Conservation (phyloP, 2,888 invertebrate species). For the Drosophila kambysellisi region DNA sequence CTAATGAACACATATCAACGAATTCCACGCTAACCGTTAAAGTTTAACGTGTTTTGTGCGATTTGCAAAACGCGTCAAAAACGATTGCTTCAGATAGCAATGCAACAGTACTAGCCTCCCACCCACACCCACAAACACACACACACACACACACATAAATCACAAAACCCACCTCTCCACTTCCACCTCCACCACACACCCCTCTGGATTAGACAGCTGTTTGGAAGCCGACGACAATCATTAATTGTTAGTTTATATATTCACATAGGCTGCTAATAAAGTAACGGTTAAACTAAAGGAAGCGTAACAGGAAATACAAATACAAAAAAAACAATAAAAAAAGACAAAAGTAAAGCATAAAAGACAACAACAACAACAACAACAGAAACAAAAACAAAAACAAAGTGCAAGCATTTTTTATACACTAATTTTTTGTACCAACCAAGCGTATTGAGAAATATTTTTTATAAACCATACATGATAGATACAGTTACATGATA, state of each 20-base stretch:
- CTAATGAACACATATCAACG: conserved; percentile 71
- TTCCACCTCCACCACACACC: neutral
- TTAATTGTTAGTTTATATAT: conserved; percentile 15
- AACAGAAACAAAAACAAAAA: conserved; percentile 16
- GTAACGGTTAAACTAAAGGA: conserved; percentile 8
- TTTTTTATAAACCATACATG: conserved; percentile 33
- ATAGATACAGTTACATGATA: conserved; percentile 10
- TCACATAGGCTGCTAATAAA: conserved; percentile 17
- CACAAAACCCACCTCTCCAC: neutral
- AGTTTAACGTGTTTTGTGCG: conserved; percentile 55
- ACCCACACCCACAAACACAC: neutral
- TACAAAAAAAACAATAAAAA: conserved; percentile 7
- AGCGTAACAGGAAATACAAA: conserved; percentile 38
- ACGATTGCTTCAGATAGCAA: conserved; percentile 27
- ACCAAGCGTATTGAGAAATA: conserved; percentile 24
- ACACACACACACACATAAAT: neutral
- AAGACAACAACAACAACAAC: conserved; percentile 16
- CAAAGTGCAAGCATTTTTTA: conserved; percentile 35
- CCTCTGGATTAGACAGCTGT: conserved; percentile 37
- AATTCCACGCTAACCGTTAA: conserved; percentile 58
- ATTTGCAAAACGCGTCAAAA: conserved; percentile 43
- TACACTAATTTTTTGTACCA: neutral
- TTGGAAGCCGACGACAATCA: conserved; percentile 46
- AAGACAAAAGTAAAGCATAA: conserved; percentile 16
- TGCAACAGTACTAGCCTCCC: conserved; percentile 27